Conservation (phyloP, 2,797 vertebrate genomes). For the Rhadinocentrus ornatus region DNA sequence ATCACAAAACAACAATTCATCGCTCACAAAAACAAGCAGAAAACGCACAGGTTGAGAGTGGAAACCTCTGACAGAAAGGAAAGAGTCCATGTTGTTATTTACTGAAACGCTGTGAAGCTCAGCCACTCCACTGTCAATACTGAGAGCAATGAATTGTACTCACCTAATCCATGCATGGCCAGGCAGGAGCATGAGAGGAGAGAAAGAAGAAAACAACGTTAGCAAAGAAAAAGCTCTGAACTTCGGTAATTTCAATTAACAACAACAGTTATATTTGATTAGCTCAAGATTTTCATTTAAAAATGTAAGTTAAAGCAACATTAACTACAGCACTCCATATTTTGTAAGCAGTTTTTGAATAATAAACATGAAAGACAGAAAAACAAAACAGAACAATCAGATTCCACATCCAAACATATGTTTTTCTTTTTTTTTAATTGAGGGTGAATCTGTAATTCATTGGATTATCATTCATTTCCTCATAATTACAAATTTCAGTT, state of each 20-base stretch:
- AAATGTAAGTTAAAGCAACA: neutral
- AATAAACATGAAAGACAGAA: neutral
- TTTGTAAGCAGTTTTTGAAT: neutral
- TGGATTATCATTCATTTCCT: neutral
- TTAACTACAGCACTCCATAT: neutral
- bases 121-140: neutral
- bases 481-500: neutral
- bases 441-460: neutral
- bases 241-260: neutral
- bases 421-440: neutral
- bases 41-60: neutral
- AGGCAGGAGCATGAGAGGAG: constrained; percentile 5
- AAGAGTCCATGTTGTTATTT: neutral
- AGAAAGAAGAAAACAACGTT: neutral
- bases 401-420: neutral
- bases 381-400: neutral
- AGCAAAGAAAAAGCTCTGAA: neutral
- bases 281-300: neutral
- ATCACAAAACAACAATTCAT: neutral
- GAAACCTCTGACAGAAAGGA: neutral
- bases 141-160: constrained; percentile 51
- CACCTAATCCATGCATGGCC: constrained; percentile 57
- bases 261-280: neutral
- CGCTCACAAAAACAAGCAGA: neutral
- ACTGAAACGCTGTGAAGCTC: neutral